A percentile compares a stretch with the other conserved stretches of the same genome.
phyloP scores from a whole-genome alignment of 2,888 invertebrate genomes.

The Molorchus minor region DNA sequence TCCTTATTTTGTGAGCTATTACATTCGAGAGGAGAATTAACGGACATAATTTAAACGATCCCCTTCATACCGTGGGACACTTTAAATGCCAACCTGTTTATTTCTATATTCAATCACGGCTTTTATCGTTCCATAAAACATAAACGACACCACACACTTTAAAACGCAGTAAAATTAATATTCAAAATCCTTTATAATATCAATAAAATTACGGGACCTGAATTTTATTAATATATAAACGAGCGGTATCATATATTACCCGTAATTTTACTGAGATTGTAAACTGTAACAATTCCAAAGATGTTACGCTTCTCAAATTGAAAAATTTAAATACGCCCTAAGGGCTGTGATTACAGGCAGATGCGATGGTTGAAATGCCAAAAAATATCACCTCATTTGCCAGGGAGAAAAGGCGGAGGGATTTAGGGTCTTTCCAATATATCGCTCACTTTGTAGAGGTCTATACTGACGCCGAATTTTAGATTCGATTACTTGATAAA shows the following conservation, averaged over 20 bases:
- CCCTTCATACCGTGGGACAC: background rate
- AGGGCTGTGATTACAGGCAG: conserved; percentile 39
- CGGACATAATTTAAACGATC: background rate
- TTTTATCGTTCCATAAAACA: conserved; percentile 58
- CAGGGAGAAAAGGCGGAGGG: conserved; percentile 37
- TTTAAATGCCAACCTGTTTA: conserved; percentile 18
- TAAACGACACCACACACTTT: conserved; percentile 57
- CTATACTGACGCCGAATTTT: conserved; percentile 33
- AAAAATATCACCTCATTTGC: conserved; percentile 44
- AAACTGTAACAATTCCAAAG: conserved; percentile 4
- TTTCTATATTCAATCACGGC: conserved; percentile 51
- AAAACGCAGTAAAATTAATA: conserved; percentile 58
- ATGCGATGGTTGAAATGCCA: conserved; percentile 43
- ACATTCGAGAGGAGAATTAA: too few relatives aligned
- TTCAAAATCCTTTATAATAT: conserved; percentile 53
- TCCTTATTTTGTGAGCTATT: too few relatives aligned
- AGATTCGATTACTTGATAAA: conserved; percentile 44
- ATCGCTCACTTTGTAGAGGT: conserved; percentile 37
- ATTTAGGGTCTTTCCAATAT: conserved; percentile 41
- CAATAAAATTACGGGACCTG: conserved; percentile 48
- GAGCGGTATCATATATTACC: conserved; percentile 4
- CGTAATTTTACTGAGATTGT: conserved; percentile 9
- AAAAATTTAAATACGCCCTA: conserved; percentile 40
- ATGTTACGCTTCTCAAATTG: conserved; percentile 32
- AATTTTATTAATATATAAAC: conserved; percentile 34